A percentile compares a stretch with the other conserved stretches of the same genome.
phyloP scores from a whole-genome alignment of 2,113 vertebrate species.

The Phylloscopus trochilus region DNA sequence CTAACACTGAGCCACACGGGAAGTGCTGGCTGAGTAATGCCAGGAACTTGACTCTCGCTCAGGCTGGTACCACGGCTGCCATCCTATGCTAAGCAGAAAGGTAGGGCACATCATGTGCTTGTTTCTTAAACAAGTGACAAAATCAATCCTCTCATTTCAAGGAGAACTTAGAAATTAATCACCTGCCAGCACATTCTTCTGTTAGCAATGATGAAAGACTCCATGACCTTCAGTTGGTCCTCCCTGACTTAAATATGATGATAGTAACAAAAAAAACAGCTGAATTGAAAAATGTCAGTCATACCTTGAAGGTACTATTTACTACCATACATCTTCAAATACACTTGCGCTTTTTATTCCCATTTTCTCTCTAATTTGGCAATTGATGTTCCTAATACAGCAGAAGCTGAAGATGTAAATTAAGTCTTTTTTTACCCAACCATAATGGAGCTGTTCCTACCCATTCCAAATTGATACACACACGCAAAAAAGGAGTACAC shows the following conservation, averaged over 20 bases:
- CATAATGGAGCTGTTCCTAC: not conserved
- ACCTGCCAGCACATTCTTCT: not conserved
- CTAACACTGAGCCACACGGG: not conserved
- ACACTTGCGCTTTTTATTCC: not conserved
- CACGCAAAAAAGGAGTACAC: not conserved
- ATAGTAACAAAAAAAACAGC: not conserved
- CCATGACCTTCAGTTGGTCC: not conserved
- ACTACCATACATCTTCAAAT: not conserved
- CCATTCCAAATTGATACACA: not conserved
- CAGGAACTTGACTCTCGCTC: not conserved
- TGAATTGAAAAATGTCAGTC: not conserved
- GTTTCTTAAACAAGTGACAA: not conserved
- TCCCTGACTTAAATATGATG: not conserved
- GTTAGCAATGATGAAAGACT: not conserved
- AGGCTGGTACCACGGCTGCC: not conserved
- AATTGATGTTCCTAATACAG: not conserved
- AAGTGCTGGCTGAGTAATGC: not conserved
- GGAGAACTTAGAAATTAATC: not conserved
- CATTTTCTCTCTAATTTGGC: not conserved
- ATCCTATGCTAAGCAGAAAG: not conserved
- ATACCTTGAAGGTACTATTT: not conserved
- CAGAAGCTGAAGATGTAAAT: not conserved
- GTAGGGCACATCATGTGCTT: not conserved
- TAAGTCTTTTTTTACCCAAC: not conserved
- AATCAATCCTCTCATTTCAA: not conserved